phyloP scores from a whole-genome alignment of 23 tunicate genomes.

The Halocynthia aurantium region DNA sequence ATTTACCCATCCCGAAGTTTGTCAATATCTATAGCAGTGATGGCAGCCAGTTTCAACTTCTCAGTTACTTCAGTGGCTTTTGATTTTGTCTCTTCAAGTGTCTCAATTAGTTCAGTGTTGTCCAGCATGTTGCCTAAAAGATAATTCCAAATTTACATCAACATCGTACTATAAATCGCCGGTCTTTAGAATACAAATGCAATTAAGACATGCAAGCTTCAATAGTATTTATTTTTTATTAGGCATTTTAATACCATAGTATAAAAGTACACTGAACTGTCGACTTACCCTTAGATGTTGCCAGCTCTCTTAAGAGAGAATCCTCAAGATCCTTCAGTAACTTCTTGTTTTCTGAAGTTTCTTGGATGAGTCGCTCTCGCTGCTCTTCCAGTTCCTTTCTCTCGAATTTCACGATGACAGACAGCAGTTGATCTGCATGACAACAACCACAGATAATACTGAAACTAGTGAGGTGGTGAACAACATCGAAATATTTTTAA shows the following conservation, averaged over 20 bases:
- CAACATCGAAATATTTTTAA: background rate
- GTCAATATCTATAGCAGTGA: conserved; percentile 91
- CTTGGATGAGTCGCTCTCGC: conserved; percentile 95
- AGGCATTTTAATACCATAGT: background rate
- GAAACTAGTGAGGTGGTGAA: background rate
- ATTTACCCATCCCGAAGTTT: conserved; percentile 93
- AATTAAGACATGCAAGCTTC: too few relatives aligned
- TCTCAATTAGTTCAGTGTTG: conserved; percentile 99
- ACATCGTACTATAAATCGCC: too few relatives aligned
- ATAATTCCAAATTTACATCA: too few relatives aligned
- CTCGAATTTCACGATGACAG: conserved; percentile 98
- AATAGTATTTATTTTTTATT: background rate
- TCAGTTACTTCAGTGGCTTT: conserved; percentile 96
- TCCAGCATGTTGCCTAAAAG: conserved; percentile 96
- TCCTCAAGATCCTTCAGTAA: conserved; percentile 96
- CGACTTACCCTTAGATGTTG: conserved; percentile 84
- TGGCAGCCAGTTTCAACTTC: conserved; percentile 84
- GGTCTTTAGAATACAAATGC: too few relatives aligned
- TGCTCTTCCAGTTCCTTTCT: conserved; percentile 99
- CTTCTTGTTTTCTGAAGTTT: conserved; percentile 96
- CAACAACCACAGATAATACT: background rate
- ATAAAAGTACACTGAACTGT: too few relatives aligned
- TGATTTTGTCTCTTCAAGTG: conserved; percentile 96
- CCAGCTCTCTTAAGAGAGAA: conserved; percentile 93
- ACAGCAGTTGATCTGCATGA: conserved; percentile 83